Evolutionary conservation across 2,888 invertebrate species (phyloP).

Genomic region (Drosophila koepferae): DNA sequence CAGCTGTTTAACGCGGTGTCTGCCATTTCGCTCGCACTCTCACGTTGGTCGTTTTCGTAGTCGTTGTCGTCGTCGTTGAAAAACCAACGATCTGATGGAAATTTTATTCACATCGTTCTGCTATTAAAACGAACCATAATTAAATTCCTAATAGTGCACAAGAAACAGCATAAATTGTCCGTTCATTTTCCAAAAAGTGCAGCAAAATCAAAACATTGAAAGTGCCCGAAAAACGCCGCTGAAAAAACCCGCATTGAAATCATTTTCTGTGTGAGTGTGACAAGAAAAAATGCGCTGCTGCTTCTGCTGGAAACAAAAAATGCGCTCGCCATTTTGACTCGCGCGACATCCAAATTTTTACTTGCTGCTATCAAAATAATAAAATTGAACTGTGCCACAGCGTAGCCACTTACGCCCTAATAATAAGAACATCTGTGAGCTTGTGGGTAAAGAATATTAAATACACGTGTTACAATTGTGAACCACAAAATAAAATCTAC

Average conservation of each 20-base stretch:
- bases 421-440: conserved; percentile 16
- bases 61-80: conserved; percentile 73
- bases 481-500: conserved; percentile 45
- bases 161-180: conserved; percentile 64
- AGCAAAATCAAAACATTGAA: conserved; percentile 71
- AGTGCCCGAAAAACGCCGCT: conserved; percentile 69
- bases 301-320: conserved; percentile 79
- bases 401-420: conserved; percentile 24
- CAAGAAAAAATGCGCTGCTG: conserved; percentile 76
- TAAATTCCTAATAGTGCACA: conserved; percentile 45
- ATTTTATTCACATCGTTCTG: conserved; percentile 67
- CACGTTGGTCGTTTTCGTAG: conserved; percentile 68
- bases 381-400: conserved; percentile 23
- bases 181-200: conserved; percentile 73
- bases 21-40: conserved; percentile 75
- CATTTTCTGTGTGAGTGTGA: conserved; percentile 63
- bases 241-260: conserved; percentile 73
- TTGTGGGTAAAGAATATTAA: conserved; percentile 40
- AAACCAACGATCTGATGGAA: conserved; percentile 70
- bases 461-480: conserved; percentile 66
- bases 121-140: conserved; percentile 49
- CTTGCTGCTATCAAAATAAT: conserved; percentile 46
- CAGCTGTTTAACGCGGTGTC: conserved; percentile 72
- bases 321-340: conserved; percentile 84
- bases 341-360: conserved; percentile 68